Base-by-base conservation (phyloP, 1,140 invertebrate genomes). In the Anadara kagoshimensis region DNA sequence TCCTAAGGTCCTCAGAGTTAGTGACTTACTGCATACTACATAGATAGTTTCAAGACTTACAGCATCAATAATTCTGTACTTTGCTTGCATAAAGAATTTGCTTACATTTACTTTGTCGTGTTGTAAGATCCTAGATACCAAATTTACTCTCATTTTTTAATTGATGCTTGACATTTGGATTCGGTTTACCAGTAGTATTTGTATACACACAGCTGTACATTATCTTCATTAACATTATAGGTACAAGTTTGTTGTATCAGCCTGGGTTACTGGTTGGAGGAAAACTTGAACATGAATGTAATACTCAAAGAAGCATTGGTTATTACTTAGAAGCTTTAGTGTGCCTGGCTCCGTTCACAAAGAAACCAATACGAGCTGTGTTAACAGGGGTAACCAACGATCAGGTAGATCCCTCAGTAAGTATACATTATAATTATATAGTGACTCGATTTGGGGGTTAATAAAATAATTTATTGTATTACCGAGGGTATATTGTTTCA, bases 321-420 rank as follows among this genome's bases (percentile, higher is more conserved):
- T 99, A 99, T 90, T 99, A 96, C 87, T 90, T 99, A 76, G 97
- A 99, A 91, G 92, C 93, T 11, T 84, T 99, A 0, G 90, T 99
- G 73, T 94, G 94, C 54, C 83, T 99, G 51, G 97, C 95, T 18
- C 96, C 97, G 22, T 99, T 99, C 89, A 98, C 96, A 87, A 99
- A 99, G 90, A 93, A 93, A 82, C 93, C 96, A 5, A 66, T 99
- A 2, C 91, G 95, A 83, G 93, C 93, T 14, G 95, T 93, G 11
- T 89, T 99, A 0, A 93, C 90, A 86, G 98, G 98, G 16, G 92
- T 99, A 0, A 99, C 97, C 12, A 97, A 97, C 90, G 95, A 95
- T 58, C 82, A 88, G 68, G 78, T 83, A 58, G 91, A 92, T 84
- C 88, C 89, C 20, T 91, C 91, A 11, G 90, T 90, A 84, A 83